Base-by-base conservation (phyloP, 2,888 invertebrate species). In the Eumacrocentrus americanus region DNA sequence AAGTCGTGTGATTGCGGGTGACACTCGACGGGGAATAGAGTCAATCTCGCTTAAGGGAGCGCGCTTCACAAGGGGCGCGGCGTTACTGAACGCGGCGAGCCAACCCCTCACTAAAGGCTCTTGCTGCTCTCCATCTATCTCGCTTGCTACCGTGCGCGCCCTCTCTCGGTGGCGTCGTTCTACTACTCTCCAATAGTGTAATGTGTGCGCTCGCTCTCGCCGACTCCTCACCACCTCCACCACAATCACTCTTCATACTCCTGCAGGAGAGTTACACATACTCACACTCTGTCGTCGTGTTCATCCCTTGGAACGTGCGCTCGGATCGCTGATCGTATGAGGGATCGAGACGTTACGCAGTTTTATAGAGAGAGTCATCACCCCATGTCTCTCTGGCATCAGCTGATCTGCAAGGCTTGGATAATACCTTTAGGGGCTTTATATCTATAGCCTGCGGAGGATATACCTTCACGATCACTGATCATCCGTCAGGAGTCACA, bases 1-100 rank as follows among this genome's bases (percentile, higher is more conserved):
- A 18, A n/a, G 18, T 18, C 9, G 14, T 40, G 18, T 40, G 6
- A 40, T 7, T 16, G 7, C 4, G 20, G 9, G 9, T 18, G n/a
- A 42, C n/a, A 2, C 20, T 18, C 18, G 11, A 18, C 2, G 16
- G n/a, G n/a, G 23, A 12, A 25, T 22, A 37, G 37, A 55, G 47
- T 37, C 62, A 61, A 63, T 62, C 68, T 67, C 71, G 61, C 67
- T 68, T 67, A 61, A 50, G 62, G 70, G 70, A 70, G 68, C 77
- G 78, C 79, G 78, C 79, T 70, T 79, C 75, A 75, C 76, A 75
- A 80, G 79, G 79, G 79, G 79, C 78, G 79, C 79, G 79, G 79
- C 79, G 79, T 75, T 74, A 80, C 79, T 80, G 79, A 76, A 68
- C 74, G 65, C 70, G 70, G 67, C 68, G 69, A 70, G 67, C 70